Evolutionary conservation across 2,797 vertebrate genomes (phyloP), one percentile per base, ranked within the genome.

Genomic region (Mastacembelus armatus): DNA sequence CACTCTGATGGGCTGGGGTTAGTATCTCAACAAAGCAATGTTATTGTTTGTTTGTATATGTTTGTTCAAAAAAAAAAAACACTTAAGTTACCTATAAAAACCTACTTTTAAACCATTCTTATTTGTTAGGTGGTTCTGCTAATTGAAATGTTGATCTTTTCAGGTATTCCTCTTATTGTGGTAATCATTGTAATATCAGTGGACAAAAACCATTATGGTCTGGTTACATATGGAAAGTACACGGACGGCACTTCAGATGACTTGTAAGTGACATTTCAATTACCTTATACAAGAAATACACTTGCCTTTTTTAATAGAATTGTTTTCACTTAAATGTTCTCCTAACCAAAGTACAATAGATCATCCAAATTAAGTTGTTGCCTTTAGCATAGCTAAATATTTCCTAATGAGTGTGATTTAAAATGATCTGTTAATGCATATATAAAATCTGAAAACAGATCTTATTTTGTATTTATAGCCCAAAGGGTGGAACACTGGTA

Each of bases 1-100:
- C 81, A 94, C 95, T 7, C 38, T 97, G 40, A 43, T 95, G 35
- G 98, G 97, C 71, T 99, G 98, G 98, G 97, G 97, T 99, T 92
- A n/a, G 96, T 94, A 66, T 11, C 15, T 52, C 4, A 32, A 49
- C 24, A 12, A 19, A 14, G 10, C 19, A 26, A 26, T 26, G 5
- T 26, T 26, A 26, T 24, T 26, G 24, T 26, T 26, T 26, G 26
- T 5, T 26, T 24, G n/a, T n/a, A n/a, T n/a, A n/a, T n/a, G n/a
- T n/a, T n/a, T n/a, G n/a, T n/a, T n/a, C n/a, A n/a, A n/a, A n/a
- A n/a, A n/a, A n/a, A n/a, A n/a, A n/a, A n/a, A n/a, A n/a, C n/a
- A n/a, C n/a, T n/a, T n/a, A n/a, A n/a, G n/a, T n/a, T n/a, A n/a
- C n/a, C n/a, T n/a, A n/a, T n/a, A n/a, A n/a, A n/a, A n/a, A n/a